These are phyloP conservation scores for Morinoia aosen DNA, from an alignment of 2,888 invertebrate species.

Conservation along the genomic window DNA sequence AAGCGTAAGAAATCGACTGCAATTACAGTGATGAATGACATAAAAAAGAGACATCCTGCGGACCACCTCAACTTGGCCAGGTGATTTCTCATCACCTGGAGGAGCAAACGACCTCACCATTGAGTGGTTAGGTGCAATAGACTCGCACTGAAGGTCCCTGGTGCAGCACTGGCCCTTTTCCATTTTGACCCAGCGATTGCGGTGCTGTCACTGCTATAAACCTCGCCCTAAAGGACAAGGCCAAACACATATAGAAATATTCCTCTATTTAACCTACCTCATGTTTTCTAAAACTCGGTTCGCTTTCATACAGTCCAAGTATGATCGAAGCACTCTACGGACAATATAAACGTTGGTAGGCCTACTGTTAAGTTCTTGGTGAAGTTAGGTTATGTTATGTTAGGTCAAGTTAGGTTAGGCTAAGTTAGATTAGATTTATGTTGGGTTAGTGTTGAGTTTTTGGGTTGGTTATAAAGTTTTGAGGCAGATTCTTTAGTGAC, in stretches of 20 bases:
- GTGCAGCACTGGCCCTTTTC: background rate
- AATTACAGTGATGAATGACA: conserved; percentile 28
- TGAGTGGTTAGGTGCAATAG: background rate
- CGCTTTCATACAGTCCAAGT: too few relatives aligned
- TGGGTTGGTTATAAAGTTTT: too few relatives aligned
- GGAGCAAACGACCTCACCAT: background rate
- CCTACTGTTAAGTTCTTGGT: too few relatives aligned
- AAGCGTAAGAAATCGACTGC: conserved; percentile 30
- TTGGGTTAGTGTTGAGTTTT: too few relatives aligned
- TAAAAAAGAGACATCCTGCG: background rate
- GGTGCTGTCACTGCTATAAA: background rate
- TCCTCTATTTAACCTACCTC: background rate
- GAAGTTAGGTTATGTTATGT: too few relatives aligned
- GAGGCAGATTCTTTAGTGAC: too few relatives aligned
- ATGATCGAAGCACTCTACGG: too few relatives aligned
- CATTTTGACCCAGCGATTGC: background rate
- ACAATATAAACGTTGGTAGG: too few relatives aligned
- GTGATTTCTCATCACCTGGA: background rate
- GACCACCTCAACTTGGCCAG: background rate
- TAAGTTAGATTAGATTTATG: too few relatives aligned
- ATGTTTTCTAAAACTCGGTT: too few relatives aligned
- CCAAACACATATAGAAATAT: background rate
- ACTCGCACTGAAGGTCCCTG: background rate
- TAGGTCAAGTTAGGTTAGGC: too few relatives aligned
- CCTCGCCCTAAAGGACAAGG: conserved; percentile 2